Evolutionary conservation across 35 echinoderm and acorn worm genomes (phyloP), one percentile per base, ranked within the genome.

Genomic region (Apostichopus parvimensis): DNA sequence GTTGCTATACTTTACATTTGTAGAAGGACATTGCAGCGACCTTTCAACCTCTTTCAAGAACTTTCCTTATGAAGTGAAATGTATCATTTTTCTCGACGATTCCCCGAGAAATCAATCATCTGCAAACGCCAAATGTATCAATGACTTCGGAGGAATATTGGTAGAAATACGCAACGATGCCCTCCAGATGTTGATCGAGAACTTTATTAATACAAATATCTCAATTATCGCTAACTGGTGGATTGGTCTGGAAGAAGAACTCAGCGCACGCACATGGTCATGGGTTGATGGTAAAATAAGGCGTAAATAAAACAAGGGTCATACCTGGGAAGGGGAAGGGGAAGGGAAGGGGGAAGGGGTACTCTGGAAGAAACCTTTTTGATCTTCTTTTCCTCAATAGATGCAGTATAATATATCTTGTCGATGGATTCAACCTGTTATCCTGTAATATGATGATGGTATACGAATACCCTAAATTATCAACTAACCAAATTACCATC

Each of bases 221-320:
- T 87, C 24, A 12, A 58, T 5, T 11, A 14, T 87, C 14, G 85
- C 85, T 59, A 62, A 87, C 54, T 87, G 85, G 85, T 87, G 85
- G 85, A 87, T 87, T 87, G 85, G 85, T 21, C 20, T 87, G n/a
- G 85, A 62, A 59, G 79, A 66, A 87, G 79, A 87, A 64, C 18
- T 53, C 1, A 58, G 22, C 62, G 84, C 24, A n/a, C 64, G 57
- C 13, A 70, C 84, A 8, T 87, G 84, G 84, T 59, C 17, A 8
- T 87, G 84, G 84, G 84, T 65, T 65, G 84, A 87, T 26, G 84
- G 84, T 87, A 70, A 87, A 57, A 55, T 4, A 53, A 28, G 28
- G 28, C 28, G 28, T 34, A 34, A 34, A 0, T 34, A 1, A 34
- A 34, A 34, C 28, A 34, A 34, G 1, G 28, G 28, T 34, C 28